Evolutionary conservation across 2,888 invertebrate genomes (phyloP).

Genomic region (Andrena fulva): DNA sequence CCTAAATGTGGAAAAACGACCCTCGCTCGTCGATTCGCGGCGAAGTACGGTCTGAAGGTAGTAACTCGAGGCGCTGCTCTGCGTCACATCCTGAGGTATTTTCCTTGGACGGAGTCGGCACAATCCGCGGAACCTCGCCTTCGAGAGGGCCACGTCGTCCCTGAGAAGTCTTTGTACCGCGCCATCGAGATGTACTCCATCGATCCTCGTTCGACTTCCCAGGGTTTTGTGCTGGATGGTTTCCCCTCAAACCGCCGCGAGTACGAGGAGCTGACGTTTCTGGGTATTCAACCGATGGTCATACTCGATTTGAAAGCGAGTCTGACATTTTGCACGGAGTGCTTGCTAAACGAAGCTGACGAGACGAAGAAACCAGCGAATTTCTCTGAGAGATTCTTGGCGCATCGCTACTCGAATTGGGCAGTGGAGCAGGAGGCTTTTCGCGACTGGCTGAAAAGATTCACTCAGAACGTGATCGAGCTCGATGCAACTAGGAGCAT

Average conservation of each 20-base stretch:
- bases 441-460: constrained; percentile 86
- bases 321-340: constrained; percentile 82
- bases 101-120: constrained; percentile 86
- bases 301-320: constrained; percentile 86
- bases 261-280: constrained; percentile 85
- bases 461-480: constrained; percentile 86
- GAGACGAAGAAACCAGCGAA: constrained; percentile 82
- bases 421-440: constrained; percentile 79
- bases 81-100: constrained; percentile 85
- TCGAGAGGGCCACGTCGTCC: constrained; percentile 84
- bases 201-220: constrained; percentile 85
- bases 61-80: constrained; percentile 87
- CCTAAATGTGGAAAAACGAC: constrained; percentile 88
- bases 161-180: constrained; percentile 85
- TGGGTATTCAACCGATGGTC: constrained; percentile 87
- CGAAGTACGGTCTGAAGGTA: constrained; percentile 86
- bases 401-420: constrained; percentile 85
- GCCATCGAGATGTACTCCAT: constrained; percentile 86
- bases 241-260: constrained; percentile 87
- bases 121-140: constrained; percentile 83
- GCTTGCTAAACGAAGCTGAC: constrained; percentile 83
- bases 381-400: constrained; percentile 84
- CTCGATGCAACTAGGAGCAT: constrained; percentile 86
- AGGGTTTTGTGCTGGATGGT: constrained; percentile 88
- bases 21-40: constrained; percentile 86